phyloP scores from a whole-genome alignment of 2,888 invertebrate species.

The Julus scanicus region DNA sequence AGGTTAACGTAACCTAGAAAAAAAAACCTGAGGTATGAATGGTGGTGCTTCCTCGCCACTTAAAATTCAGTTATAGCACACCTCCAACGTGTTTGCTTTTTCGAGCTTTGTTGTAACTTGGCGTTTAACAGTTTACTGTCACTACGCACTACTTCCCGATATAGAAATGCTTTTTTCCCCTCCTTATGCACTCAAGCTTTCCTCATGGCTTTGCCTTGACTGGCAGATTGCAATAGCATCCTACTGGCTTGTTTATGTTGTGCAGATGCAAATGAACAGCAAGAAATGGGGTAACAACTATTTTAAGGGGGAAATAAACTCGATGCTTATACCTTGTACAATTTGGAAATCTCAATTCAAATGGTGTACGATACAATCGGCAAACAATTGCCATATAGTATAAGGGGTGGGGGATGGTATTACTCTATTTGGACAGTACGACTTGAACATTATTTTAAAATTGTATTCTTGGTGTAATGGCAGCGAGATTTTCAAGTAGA shows the following conservation, averaged over 20 bases:
- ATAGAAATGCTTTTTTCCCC: neutral
- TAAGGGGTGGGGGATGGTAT: no score
- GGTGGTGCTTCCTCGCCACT: neutral
- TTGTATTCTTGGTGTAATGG: no score
- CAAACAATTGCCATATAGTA: no score
- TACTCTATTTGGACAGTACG: no score
- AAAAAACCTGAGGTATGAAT: neutral
- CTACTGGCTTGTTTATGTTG: neutral
- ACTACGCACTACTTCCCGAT: neutral
- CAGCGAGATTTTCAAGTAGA: no score
- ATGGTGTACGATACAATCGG: no score
- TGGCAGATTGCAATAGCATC: neutral
- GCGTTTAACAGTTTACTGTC: neutral
- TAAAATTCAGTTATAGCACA: neutral
- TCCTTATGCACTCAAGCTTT: neutral
- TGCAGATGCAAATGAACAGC: constrained; percentile 23
- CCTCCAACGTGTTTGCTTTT: neutral
- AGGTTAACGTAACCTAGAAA: neutral
- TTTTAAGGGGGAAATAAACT: neutral
- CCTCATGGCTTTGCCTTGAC: neutral
- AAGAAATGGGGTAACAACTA: neutral
- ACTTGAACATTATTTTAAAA: no score
- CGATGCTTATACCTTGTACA: neutral
- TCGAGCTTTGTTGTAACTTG: neutral
- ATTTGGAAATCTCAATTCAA: no score